Percentiles rank a stretch among this genome's conserved stretches.
phyloP scores from a whole-genome alignment of 2,113 vertebrate species.

The Malaclemys terrapin region DNA sequence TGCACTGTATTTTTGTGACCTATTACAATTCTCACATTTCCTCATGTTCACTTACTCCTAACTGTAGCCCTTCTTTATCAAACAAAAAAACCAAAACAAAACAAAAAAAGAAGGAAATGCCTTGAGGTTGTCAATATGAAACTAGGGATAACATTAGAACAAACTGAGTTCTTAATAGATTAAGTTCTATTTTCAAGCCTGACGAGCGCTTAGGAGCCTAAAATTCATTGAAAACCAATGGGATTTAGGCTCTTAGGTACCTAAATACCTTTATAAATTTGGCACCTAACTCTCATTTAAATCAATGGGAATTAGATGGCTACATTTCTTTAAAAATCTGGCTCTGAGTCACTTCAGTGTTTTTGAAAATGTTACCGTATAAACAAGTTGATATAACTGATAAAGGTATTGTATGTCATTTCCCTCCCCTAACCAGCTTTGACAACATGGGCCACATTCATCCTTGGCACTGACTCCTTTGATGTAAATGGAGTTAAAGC shows the following conservation, averaged over 20 bases:
- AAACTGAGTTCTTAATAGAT: neutral
- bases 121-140: neutral
- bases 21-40: neutral
- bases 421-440: neutral
- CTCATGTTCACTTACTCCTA: neutral
- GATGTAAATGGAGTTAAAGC: slow-evolving; percentile 53
- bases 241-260: neutral
- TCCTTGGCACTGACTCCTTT: slow-evolving; percentile 22
- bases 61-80: neutral
- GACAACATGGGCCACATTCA: neutral
- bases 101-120: neutral
- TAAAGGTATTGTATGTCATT: neutral
- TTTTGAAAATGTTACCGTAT: neutral
- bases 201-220: neutral
- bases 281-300: neutral
- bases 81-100: neutral
- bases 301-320: neutral
- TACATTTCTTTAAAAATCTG: neutral
- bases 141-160: neutral
- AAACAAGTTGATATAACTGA: neutral
- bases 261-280: neutral
- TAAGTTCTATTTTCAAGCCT: neutral
- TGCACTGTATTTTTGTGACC: neutral
- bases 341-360: neutral
- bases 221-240: neutral